A percentile compares a stretch with the other conserved stretches of the same genome.
Evolutionary conservation across 2,888 invertebrate genomes (phyloP).

Genomic region (Polydrusus tereticollis): DNA sequence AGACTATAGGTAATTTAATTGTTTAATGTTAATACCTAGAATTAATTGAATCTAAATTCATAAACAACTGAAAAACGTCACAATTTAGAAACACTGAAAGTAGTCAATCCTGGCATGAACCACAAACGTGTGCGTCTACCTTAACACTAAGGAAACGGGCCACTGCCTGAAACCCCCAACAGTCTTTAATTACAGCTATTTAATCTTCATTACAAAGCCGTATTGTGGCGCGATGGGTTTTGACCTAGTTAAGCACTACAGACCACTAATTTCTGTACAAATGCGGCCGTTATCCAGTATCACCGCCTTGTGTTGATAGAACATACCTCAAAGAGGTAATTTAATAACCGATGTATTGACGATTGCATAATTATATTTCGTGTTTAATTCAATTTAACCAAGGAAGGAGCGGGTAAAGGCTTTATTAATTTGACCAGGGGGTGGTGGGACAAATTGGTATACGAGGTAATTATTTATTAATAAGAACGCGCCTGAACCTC

Average conservation of each 20-base stretch:
- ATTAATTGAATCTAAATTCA: too few relatives aligned
- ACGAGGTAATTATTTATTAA: too few relatives aligned
- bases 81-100: too few relatives aligned
- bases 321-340: not conserved
- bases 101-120: too few relatives aligned
- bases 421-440: not conserved
- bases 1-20: too few relatives aligned
- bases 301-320: not conserved
- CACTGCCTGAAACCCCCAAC: not conserved
- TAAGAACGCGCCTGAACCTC: too few relatives aligned
- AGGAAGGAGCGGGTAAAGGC: not conserved
- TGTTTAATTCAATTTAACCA: too few relatives aligned
- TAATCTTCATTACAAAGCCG: conserved; percentile 6
- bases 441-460: too few relatives aligned
- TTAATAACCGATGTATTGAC: not conserved
- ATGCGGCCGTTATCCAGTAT: conserved; percentile 1
- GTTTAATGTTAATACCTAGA: too few relatives aligned
- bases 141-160: not conserved
- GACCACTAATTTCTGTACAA: conserved; percentile 17
- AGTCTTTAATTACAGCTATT: conserved; percentile 4
- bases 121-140: too few relatives aligned
- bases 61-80: too few relatives aligned
- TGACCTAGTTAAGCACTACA: conserved; percentile 1
- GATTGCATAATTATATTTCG: too few relatives aligned
- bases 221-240: not conserved